Percentiles rank a stretch among this genome's conserved stretches.
These are phyloP conservation scores for Axea sp. DNA, from an alignment of 2,888 invertebrate genomes.

Conservation along the genomic window DNA sequence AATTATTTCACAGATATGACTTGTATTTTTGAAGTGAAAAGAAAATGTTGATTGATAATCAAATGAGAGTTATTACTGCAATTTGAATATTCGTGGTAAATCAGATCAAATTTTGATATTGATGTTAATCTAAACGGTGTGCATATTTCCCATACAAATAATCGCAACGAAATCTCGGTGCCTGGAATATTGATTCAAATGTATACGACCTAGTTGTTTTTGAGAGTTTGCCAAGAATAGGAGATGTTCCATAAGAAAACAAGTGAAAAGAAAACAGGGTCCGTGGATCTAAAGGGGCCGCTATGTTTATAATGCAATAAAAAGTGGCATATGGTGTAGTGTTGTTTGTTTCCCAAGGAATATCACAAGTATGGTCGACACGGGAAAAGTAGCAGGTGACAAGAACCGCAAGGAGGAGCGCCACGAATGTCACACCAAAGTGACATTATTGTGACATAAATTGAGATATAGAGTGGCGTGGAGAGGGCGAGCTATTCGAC, in stretches of 20 bases:
- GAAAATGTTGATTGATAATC: too few species aligned
- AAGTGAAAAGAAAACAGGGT: slow-evolving; percentile 3
- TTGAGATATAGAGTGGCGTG: slow-evolving; percentile 75
- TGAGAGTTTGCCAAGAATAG: slow-evolving; percentile 4
- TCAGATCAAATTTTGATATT: too few species aligned
- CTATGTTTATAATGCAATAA: slow-evolving; percentile 56
- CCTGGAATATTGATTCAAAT: slow-evolving; percentile 16
- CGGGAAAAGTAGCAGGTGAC: slow-evolving; percentile 61
- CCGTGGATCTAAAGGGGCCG: background rate
- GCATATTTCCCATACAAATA: slow-evolving; percentile 2
- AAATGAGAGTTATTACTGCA: too few species aligned
- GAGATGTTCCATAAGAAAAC: slow-evolving; percentile 4
- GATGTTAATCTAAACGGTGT: too few species aligned
- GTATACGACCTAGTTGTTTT: slow-evolving; percentile 8
- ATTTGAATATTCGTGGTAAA: too few species aligned
- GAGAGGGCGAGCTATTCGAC: slow-evolving; percentile 55
- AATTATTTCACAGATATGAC: too few species aligned
- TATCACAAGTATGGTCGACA: slow-evolving; percentile 53
- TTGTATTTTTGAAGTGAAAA: too few species aligned
- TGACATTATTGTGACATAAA: slow-evolving; percentile 78
- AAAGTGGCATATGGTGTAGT: slow-evolving; percentile 37
- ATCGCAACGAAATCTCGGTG: slow-evolving; percentile 7
- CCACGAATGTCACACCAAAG: slow-evolving; percentile 67
- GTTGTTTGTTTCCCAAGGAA: slow-evolving; percentile 51
- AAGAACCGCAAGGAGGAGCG: slow-evolving; percentile 46